A percentile compares a stretch with the other conserved stretches of the same genome.
Evolutionary conservation across 2,113 vertebrate species (phyloP).

Genomic region (Oreochromis aureus): DNA sequence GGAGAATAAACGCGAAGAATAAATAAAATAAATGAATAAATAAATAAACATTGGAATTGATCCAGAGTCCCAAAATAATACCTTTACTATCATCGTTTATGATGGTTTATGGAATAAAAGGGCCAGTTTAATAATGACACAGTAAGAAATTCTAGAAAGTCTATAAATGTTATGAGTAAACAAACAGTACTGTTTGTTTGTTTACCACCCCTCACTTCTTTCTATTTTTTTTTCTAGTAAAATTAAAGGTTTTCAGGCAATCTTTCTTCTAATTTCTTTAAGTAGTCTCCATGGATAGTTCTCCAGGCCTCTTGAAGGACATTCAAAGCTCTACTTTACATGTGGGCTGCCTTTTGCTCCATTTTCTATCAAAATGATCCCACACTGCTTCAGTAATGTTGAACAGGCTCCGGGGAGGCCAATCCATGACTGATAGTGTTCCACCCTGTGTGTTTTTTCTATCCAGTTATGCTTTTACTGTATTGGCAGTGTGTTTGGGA

Average conservation of each 20-base stretch:
- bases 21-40: not conserved
- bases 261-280: not conserved
- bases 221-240: not conserved
- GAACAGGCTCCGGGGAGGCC: not conserved
- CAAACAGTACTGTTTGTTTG: not conserved
- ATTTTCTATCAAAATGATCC: not conserved
- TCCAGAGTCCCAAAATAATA: not conserved
- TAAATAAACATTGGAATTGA: not conserved
- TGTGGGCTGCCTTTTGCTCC: not conserved
- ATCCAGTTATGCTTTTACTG: not conserved
- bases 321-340: not conserved
- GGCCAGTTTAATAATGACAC: not conserved
- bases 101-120: not conserved
- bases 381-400: not conserved
- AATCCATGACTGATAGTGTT: not conserved
- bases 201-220: not conserved
- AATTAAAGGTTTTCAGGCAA: not conserved
- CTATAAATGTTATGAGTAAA: not conserved
- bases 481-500: not conserved
- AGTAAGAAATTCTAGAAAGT: not conserved
- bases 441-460: not conserved
- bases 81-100: not conserved
- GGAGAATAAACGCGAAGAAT: rapidly evolving
- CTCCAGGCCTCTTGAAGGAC: not conserved
- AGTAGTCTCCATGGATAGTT: not conserved